Evolutionary conservation across 1,140 invertebrate genomes (phyloP).

Genomic region (Lucilia cuprina): DNA sequence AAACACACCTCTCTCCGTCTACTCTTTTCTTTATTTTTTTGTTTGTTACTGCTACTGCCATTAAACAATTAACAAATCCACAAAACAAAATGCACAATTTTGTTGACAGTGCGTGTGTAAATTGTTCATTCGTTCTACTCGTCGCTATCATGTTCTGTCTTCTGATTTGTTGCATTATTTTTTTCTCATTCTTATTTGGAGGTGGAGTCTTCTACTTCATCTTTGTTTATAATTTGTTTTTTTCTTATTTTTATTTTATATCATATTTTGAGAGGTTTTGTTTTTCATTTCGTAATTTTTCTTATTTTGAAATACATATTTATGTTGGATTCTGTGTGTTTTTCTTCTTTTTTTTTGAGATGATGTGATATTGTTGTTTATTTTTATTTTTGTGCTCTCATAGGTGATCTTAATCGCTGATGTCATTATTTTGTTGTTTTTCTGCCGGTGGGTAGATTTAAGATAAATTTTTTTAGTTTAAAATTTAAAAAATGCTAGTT

Average conservation of each 20-base stretch:
- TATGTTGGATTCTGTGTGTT: too few relatives aligned
- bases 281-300: too few relatives aligned
- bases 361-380: too few relatives aligned
- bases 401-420: too few relatives aligned
- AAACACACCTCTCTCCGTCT: neutral
- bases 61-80: neutral
- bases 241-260: neutral
- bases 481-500: too few relatives aligned
- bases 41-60: neutral
- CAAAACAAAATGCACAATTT: neutral
- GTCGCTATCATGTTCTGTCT: slow-evolving; percentile 12
- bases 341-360: too few relatives aligned
- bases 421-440: too few relatives aligned
- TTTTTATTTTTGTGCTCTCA: too few relatives aligned
- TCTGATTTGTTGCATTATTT: slow-evolving; percentile 30
- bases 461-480: too few relatives aligned
- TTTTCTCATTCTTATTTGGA: slow-evolving; percentile 11
- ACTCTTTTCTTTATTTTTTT: neutral
- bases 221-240: neutral
- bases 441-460: too few relatives aligned
- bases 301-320: too few relatives aligned
- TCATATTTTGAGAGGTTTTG: too few relatives aligned
- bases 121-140: neutral
- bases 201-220: slow-evolving; percentile 24
- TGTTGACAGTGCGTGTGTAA: neutral